These are phyloP conservation scores for Dascillus cervinus DNA, from an alignment of 2,888 invertebrate genomes.

Conservation along the genomic window DNA sequence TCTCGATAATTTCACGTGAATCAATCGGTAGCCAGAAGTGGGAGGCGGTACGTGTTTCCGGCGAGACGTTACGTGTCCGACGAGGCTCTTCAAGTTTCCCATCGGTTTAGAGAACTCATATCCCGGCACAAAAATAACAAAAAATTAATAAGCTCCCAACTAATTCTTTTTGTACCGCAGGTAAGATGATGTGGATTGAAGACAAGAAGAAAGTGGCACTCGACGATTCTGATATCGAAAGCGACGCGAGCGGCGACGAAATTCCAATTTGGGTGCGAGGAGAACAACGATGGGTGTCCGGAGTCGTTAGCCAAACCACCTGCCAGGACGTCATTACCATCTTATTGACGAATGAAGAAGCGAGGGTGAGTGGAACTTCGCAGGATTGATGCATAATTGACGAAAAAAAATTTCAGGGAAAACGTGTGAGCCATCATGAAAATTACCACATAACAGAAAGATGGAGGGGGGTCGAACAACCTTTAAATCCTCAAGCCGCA, in stretches of 20 bases:
- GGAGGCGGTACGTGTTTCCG: conserved; percentile 24
- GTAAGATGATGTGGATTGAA: conserved; percentile 34
- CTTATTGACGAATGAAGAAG: conserved; percentile 51
- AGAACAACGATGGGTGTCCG: conserved; percentile 73
- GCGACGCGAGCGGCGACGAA: conserved; percentile 56
- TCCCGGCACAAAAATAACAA: background rate
- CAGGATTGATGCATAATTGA: background rate
- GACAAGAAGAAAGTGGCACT: conserved; percentile 23
- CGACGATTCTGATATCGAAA: conserved; percentile 35
- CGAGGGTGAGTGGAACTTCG: conserved; percentile 28
- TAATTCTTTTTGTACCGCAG: conserved; percentile 1
- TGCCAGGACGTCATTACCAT: conserved; percentile 72
- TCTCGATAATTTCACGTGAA: conserved; percentile 8
- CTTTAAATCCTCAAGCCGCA: conserved; percentile 60
- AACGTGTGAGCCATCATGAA: conserved; percentile 33
- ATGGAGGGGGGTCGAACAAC: conserved; percentile 71
- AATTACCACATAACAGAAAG: conserved; percentile 67
- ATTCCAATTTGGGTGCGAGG: conserved; percentile 70
- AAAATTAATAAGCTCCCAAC: background rate
- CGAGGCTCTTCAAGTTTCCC: conserved; percentile 19
- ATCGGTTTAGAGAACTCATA: conserved; percentile 10
- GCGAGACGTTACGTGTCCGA: conserved; percentile 25
- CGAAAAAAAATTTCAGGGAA: conserved; percentile 30
- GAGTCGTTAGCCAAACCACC: conserved; percentile 67
- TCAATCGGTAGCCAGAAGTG: conserved; percentile 5